phyloP scores from a whole-genome alignment of 2,888 invertebrate genomes.

The Athetis lepigone region DNA sequence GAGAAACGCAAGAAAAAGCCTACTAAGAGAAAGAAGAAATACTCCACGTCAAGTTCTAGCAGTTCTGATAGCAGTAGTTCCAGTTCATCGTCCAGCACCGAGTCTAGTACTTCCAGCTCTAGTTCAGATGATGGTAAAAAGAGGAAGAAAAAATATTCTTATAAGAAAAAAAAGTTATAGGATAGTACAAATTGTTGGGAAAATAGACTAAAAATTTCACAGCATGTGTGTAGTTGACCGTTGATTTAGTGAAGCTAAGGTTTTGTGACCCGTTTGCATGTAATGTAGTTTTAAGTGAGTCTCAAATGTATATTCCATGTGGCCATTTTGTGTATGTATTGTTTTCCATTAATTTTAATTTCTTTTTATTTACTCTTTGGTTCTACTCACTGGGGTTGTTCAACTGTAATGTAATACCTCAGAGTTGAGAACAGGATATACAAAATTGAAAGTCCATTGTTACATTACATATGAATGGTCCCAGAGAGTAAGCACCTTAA shows the following conservation, averaged over 20 bases:
- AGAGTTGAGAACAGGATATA: no score
- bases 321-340: conserved; percentile 52
- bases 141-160: conserved; percentile 71
- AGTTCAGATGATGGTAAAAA: conserved; percentile 78
- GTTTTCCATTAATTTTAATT: conserved; percentile 21
- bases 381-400: no score
- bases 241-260: conserved; percentile 10
- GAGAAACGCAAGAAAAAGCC: conserved; percentile 75
- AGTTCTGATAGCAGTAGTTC: conserved; percentile 72
- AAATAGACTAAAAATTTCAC: conserved; percentile 24
- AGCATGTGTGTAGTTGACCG: conserved; percentile 26
- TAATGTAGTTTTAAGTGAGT: conserved; percentile 43
- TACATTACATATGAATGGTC: no score
- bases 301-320: conserved; percentile 49
- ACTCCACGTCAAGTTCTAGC: conserved; percentile 81
- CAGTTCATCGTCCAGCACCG: conserved; percentile 76
- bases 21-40: conserved; percentile 74
- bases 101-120: conserved; percentile 75
- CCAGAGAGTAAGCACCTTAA: no score
- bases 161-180: conserved; percentile 72
- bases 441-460: no score
- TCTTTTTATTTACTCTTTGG: no score
- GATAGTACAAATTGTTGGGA: conserved; percentile 33
- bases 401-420: no score
- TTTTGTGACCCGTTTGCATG: conserved; percentile 29